Base-by-base conservation (phyloP, 1,140 invertebrate genomes). In the Macrostomum lignano region DNA sequence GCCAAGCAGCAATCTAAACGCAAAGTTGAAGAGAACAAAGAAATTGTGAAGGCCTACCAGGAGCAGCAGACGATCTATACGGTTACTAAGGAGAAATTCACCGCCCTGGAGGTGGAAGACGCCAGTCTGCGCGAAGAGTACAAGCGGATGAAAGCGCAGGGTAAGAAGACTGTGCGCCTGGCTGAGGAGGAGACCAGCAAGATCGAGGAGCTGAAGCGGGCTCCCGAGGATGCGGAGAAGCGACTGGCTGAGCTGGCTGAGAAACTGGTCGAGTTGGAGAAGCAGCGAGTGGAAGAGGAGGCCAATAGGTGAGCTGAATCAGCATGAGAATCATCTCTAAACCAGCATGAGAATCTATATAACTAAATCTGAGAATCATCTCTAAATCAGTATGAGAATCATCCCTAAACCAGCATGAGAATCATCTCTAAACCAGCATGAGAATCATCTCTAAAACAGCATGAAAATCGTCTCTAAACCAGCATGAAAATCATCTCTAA, bases 221-320 rank as follows among this genome's bases (percentile, higher is more conserved):
- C 15, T 14, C 36, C 26, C 21, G 26, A 37, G 21, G 36, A 25
- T 9, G 11, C 19, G 9, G 32, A 17, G 5, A n/a, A 3, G 20
- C 24, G 19, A 13, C 42, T 48, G 42, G 45, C 48, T 31, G 43
- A 46, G 11, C 38, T 49, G 5, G 44, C 42, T 9, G 38, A 42
- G 4, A 47, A 51, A 35, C 41, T 47, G 31, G 33, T 40, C 10
- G 44, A 39, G 21, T 45, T 53, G n/a, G 37, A 35, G 4, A 39
- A 42, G 13, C 38, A 41, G 9, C 55, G 48, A 35, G 43, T 49
- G 29, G 41, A 45, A 29, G 20, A 20, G 39, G 31, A 48, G 54
- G 36, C 46, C 36, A 7, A 43, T 45, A 35, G 40, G 37, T n/a
- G 31, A 42, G n/a, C n/a, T n/a, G n/a, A n/a, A n/a, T n/a, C n/a